A percentile compares a stretch with the other conserved stretches of the same genome.
Evolutionary conservation across 1,140 invertebrate genomes (phyloP).

Genomic region (Solenopsis fugax): DNA sequence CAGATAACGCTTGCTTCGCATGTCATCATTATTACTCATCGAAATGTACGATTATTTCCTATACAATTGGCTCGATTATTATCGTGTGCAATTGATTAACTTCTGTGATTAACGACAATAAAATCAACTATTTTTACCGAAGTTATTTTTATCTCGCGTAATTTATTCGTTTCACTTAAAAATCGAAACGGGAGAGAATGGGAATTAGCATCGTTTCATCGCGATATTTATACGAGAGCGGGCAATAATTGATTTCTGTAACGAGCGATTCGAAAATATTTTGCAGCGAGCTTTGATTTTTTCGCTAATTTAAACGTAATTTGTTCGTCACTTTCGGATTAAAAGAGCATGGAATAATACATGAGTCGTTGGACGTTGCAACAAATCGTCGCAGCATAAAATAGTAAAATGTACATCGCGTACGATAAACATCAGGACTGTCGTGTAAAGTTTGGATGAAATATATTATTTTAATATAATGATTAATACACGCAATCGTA

Average conservation of each 20-base stretch:
- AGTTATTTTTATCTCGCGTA: not conserved
- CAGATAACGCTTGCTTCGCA: not conserved
- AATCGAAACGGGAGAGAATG: not conserved
- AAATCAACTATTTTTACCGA: not conserved
- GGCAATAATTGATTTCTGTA: not conserved
- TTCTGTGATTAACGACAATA: not conserved
- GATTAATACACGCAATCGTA: no score
- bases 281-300: slow-evolving; percentile 2
- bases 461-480: no score
- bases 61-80: not conserved
- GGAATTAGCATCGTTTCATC: not conserved
- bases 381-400: not conserved
- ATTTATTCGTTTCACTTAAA: not conserved
- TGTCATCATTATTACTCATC: not conserved
- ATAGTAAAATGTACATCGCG: not conserved
- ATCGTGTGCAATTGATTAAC: not conserved
- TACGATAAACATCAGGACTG: not conserved
- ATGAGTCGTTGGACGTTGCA: not conserved
- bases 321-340: not conserved
- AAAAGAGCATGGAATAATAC: not conserved
- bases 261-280: not conserved
- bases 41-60: not conserved
- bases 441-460: not conserved
- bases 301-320: not conserved
- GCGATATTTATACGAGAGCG: not conserved